A percentile compares a stretch with the other conserved stretches of the same genome.
These are phyloP conservation scores for Rhombomys opimus DNA, from an alignment of 2,113 vertebrate genomes.

Conservation along the genomic window DNA sequence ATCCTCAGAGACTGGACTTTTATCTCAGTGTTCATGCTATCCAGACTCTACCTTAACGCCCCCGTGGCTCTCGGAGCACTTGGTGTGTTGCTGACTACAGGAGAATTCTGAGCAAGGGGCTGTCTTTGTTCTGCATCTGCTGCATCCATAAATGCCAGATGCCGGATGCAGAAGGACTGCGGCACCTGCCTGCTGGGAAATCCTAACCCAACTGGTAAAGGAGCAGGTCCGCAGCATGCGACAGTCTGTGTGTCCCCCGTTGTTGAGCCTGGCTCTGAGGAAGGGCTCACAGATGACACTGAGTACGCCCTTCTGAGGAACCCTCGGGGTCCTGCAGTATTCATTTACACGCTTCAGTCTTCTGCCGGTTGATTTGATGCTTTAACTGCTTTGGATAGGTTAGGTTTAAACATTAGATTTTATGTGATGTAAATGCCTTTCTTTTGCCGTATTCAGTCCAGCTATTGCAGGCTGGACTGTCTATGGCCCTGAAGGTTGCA, in stretches of 20 bases:
- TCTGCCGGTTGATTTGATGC: neutral
- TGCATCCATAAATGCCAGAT: neutral
- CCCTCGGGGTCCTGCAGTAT: neutral
- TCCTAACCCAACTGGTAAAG: neutral
- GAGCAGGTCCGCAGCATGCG: neutral
- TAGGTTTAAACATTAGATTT: constrained; percentile 3
- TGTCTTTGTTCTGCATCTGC: constrained; percentile 61
- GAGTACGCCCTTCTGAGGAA: neutral
- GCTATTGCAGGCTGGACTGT: neutral
- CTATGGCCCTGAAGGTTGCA: neutral
- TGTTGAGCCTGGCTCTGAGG: neutral
- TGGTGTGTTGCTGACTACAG: neutral
- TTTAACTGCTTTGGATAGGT: neutral
- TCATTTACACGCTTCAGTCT: constrained; percentile 49
- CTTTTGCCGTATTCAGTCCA: constrained; percentile 23
- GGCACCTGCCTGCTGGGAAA: constrained; percentile 7
- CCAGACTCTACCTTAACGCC: neutral
- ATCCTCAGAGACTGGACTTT: neutral
- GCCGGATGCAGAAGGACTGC: neutral
- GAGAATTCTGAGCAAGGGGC: neutral
- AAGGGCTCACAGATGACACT: neutral
- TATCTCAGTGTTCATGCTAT: neutral
- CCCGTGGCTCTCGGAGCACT: neutral
- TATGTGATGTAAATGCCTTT: neutral
- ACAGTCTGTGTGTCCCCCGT: accelerated